These are phyloP conservation scores for Cephus spinipes DNA, from an alignment of 2,888 invertebrate genomes.

Conservation along the genomic window DNA sequence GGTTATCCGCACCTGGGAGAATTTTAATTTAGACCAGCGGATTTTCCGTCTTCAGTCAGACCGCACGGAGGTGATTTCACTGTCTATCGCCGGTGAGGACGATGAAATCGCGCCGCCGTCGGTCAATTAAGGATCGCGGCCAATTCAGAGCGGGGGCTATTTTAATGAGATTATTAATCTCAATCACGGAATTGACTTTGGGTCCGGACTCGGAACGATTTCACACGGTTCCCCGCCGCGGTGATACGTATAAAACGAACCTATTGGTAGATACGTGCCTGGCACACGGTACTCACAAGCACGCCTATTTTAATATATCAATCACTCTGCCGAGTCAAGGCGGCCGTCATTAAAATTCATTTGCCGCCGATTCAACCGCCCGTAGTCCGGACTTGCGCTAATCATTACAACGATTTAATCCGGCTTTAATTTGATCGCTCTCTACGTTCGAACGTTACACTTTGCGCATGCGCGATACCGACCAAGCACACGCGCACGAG, in stretches of 20 bases:
- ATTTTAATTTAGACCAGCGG: background rate
- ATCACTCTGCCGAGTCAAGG: slow-evolving; percentile 39
- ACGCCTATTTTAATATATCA: slow-evolving; percentile 47
- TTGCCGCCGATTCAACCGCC: slow-evolving; percentile 54
- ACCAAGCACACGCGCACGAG: background rate
- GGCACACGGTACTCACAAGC: background rate
- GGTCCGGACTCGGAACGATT: background rate
- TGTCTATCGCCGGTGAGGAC: background rate
- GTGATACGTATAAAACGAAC: background rate
- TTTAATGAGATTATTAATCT: slow-evolving; percentile 23
- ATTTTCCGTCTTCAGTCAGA: background rate
- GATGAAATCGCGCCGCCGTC: background rate
- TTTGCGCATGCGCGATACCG: background rate
- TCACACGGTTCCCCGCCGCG: background rate
- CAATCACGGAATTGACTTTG: slow-evolving; percentile 21
- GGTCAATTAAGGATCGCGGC: background rate
- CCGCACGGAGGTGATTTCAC: background rate
- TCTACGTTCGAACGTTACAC: background rate
- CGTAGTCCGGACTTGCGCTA: slow-evolving; percentile 34
- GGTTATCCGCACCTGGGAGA: background rate
- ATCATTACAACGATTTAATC: slow-evolving; percentile 40
- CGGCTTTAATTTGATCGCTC: slow-evolving; percentile 20
- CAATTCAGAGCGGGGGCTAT: slow-evolving; percentile 1
- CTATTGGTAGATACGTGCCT: slow-evolving; percentile 1
- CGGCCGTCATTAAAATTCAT: slow-evolving; percentile 59